Conservation (phyloP, 2,888 invertebrate species). For the Leptinotarsa rubiginosa region DNA sequence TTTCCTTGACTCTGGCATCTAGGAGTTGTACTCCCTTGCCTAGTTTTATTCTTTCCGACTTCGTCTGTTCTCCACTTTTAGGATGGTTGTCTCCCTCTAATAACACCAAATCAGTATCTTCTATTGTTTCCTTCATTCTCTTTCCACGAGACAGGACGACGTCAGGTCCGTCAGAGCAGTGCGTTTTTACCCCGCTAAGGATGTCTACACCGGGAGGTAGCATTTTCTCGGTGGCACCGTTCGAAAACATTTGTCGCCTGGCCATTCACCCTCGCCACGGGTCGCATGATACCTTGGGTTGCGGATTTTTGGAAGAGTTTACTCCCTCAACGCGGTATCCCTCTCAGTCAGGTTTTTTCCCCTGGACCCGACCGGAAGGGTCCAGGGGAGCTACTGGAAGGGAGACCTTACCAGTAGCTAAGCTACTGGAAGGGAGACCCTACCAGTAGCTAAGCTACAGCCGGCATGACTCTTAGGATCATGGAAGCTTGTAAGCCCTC, state of each 20-base stretch:
- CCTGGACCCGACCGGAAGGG: background rate
- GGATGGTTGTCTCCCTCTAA: background rate
- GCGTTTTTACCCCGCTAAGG: background rate
- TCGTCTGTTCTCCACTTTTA: background rate
- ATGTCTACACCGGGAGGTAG: background rate
- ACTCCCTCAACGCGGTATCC: background rate
- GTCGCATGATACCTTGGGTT: background rate
- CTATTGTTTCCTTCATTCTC: background rate
- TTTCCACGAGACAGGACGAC: conserved; percentile 1
- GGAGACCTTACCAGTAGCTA: background rate
- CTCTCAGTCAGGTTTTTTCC: too few relatives aligned
- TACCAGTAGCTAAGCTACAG: background rate
- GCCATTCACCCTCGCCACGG: background rate
- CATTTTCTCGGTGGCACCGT: background rate
- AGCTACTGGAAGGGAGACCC: background rate
- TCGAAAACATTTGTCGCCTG: background rate
- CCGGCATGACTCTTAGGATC: background rate
- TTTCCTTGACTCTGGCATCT: too few relatives aligned
- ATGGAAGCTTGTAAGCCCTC: background rate
- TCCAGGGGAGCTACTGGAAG: too few relatives aligned
- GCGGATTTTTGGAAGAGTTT: background rate
- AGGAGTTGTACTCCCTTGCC: too few relatives aligned
- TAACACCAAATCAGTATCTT: background rate
- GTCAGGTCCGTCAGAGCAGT: background rate
- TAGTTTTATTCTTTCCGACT: background rate